Evolutionary conservation across 2,797 vertebrate species (phyloP).

Genomic region (Poeciliopsis turneri): DNA sequence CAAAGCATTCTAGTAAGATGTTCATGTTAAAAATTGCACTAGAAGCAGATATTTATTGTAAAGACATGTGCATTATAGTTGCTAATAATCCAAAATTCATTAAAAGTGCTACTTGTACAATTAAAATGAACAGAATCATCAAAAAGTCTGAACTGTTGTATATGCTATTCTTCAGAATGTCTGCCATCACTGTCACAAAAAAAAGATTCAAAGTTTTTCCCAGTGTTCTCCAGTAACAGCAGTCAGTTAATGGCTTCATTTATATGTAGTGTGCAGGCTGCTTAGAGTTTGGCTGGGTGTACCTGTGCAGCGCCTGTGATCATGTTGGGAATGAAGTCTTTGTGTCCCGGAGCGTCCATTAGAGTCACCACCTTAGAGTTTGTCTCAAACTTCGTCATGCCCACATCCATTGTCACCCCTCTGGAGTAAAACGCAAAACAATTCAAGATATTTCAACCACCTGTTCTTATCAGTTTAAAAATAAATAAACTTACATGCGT

Average conservation of each 20-base stretch:
- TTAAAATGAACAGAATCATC: not conserved
- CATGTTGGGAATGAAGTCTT: slow-evolving; percentile 99
- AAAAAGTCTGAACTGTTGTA: not conserved
- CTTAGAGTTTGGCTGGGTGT: slow-evolving; percentile 28
- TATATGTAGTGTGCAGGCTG: not conserved
- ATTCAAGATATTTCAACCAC: not conserved
- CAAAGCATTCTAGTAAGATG: not conserved
- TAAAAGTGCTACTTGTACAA: not conserved
- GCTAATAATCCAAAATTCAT: not conserved
- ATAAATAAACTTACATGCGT: not conserved
- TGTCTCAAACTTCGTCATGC: slow-evolving; percentile 98
- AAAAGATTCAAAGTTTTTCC: not conserved
- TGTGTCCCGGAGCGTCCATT: slow-evolving; percentile 99
- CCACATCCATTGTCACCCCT: slow-evolving; percentile 99
- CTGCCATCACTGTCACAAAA: not conserved
- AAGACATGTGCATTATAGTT: not conserved
- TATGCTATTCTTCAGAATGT: not conserved
- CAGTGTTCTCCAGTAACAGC: not conserved
- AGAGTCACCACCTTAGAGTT: slow-evolving; percentile 93
- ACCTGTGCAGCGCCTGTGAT: slow-evolving; percentile 99
- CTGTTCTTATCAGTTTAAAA: not conserved
- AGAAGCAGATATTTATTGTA: not conserved
- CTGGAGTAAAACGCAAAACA: slow-evolving; percentile 67
- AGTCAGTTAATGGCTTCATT: not conserved
- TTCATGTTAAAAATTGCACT: not conserved